phyloP scores from a whole-genome alignment of 2,797 vertebrate species.

The Sarcoramphus papa region DNA sequence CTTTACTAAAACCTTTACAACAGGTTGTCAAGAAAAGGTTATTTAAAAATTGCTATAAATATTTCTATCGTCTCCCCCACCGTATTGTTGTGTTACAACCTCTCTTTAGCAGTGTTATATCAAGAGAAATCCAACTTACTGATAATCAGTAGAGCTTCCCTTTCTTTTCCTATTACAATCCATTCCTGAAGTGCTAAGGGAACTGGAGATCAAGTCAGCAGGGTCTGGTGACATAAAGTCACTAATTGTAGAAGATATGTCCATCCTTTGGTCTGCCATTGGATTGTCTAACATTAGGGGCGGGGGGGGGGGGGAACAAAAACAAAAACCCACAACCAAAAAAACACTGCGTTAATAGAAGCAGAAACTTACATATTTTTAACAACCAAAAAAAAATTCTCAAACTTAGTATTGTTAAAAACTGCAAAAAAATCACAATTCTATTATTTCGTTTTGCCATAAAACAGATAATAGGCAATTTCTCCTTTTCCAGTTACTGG shows the following conservation, averaged over 20 bases:
- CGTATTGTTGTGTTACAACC: neutral
- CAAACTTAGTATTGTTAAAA: neutral
- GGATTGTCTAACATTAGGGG: slow-evolving; percentile 80
- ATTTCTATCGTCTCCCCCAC: neutral
- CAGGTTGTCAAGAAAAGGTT: neutral
- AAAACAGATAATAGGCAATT: neutral
- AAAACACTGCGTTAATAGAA: neutral
- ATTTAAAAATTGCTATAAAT: neutral
- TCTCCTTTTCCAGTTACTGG: neutral
- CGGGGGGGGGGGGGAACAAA: neutral
- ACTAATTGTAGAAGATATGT: slow-evolving; percentile 98
- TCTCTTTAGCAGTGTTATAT: neutral
- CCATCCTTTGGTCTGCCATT: slow-evolving; percentile 99
- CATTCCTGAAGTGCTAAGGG: slow-evolving; percentile 86
- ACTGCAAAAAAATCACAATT: neutral
- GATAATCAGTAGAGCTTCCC: slow-evolving; percentile 94
- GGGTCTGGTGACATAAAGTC: slow-evolving; percentile 96
- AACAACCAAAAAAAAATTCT: neutral
- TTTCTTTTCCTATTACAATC: slow-evolving; percentile 97
- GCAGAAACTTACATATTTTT: neutral
- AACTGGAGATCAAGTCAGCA: slow-evolving; percentile 92
- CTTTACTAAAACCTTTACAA: neutral
- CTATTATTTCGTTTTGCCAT: neutral
- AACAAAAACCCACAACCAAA: neutral
- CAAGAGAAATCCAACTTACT: slow-evolving; percentile 78